Conservation (phyloP, 2,888 invertebrate genomes). For the Calephelis perditalis region DNA sequence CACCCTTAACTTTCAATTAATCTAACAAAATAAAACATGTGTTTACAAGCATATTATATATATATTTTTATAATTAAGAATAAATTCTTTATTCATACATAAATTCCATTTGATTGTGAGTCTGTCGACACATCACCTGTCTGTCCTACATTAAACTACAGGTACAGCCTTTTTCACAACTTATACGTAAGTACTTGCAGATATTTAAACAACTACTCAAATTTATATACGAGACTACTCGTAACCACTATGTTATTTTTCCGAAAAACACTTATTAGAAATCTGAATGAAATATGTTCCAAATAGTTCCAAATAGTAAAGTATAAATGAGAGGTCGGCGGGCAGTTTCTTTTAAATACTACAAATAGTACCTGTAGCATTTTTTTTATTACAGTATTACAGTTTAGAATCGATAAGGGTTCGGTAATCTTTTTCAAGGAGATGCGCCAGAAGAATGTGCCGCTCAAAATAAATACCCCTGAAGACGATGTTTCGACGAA, state of each 20-base stretch:
- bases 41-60: conserved; percentile 77
- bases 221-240: too few relatives aligned
- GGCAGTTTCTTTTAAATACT: background rate
- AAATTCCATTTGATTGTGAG: too few relatives aligned
- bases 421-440: conserved; percentile 68
- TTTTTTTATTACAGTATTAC: conserved; percentile 64
- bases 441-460: conserved; percentile 37
- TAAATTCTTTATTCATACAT: too few relatives aligned
- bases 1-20: background rate
- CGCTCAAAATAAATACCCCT: conserved; percentile 30
- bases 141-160: too few relatives aligned
- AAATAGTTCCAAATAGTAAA: too few relatives aligned
- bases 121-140: too few relatives aligned
- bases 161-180: too few relatives aligned
- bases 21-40: conserved; percentile 54
- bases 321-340: background rate
- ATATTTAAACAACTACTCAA: too few relatives aligned
- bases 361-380: conserved; percentile 18
- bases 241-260: too few relatives aligned
- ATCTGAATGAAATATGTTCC: too few relatives aligned
- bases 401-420: conserved; percentile 72
- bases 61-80: conserved; percentile 77
- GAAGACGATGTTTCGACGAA: conserved; percentile 42
- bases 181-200: too few relatives aligned
- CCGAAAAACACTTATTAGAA: too few relatives aligned